Percentiles rank a stretch among this genome's conserved stretches.
Conservation (phyloP, 1,140 invertebrate species). For the Pygmarrhopalites habei region DNA sequence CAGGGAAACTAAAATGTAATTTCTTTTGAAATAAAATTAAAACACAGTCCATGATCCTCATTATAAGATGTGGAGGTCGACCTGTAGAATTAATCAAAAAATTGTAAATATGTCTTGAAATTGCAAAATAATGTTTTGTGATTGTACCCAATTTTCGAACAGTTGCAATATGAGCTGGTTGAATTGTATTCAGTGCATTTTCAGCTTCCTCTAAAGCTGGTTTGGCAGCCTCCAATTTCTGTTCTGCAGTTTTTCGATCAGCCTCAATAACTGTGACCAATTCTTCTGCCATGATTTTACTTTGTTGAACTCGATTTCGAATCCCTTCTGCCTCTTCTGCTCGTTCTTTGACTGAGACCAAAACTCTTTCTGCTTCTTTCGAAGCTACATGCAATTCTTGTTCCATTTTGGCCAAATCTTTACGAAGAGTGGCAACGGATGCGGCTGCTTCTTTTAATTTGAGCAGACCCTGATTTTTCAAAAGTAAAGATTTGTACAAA, state of each 20-base stretch:
- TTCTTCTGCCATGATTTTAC: conserved; percentile 88
- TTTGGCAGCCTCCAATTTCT: conserved; percentile 81
- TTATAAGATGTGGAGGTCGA: conserved; percentile 89
- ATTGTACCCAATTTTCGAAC: conserved; percentile 89
- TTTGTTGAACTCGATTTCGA: conserved; percentile 89
- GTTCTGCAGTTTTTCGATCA: conserved; percentile 84
- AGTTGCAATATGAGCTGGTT: conserved; percentile 90
- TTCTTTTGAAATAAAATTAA: conserved; percentile 85
- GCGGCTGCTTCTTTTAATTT: conserved; percentile 90
- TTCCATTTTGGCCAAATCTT: conserved; percentile 89
- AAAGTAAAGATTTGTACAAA: no score
- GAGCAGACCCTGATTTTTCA: no score
- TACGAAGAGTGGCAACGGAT: conserved; percentile 81
- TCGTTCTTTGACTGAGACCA: conserved; percentile 79
- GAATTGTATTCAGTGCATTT: conserved; percentile 90
- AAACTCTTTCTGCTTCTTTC: conserved; percentile 76
- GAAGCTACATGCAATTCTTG: conserved; percentile 81
- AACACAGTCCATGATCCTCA: conserved; percentile 97
- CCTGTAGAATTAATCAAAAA: no score
- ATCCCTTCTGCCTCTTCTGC: conserved; percentile 91
- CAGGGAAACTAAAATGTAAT: conserved; percentile 69
- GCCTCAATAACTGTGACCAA: conserved; percentile 82
- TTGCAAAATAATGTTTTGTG: no score
- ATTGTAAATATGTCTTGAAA: no score
- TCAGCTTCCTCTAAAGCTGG: conserved; percentile 90